Base-by-base conservation (phyloP, 2,113 vertebrate genomes). In the Aptenodytes patagonicus region DNA sequence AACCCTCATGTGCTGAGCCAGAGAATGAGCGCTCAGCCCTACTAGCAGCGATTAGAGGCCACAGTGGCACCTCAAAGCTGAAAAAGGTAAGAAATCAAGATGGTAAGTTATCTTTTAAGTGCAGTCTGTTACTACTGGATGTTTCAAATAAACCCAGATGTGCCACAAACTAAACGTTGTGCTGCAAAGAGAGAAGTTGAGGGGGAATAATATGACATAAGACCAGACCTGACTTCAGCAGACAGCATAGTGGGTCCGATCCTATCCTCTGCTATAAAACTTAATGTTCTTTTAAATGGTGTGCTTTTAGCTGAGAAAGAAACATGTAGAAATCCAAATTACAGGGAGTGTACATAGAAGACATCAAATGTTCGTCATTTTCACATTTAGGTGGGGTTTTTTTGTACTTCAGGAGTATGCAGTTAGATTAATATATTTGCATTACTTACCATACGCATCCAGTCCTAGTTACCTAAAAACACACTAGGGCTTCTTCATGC, bases 21-120 rank as follows among this genome's bases (percentile, higher is more conserved):
- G 98, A 98, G 93, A 99, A 98, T 11, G 98, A 99, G 94, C 98
- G 96, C 38, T 99, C 98, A 36, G 99, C 99, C 55, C 98, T 99
- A 11, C 96, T 99, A 83, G 98, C 99, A 4, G 99, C 99, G 88
- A 99, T 99, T 89, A 98, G 99, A 95, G 98, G 98, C 26, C 98
- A 99, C 90, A 98, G 95, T 64, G 99, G 96, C 57, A 92, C 91
- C 46, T 95, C 97, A 75, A 97, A 97, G 93, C 98, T 99, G 61
- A 99, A 93, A 92, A 99, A 99, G 99, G 99, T 99, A 97, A 98
- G 97, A 79, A 68, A 54, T 86, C 19, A 31, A 69, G 34, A 78
- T 28, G 10, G 24, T 70, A 8, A 81, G 16, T 54, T 28, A 20
- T 69, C 36, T 61, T 62, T 44, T 36, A 11, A 69, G 40, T 46